Evolutionary conservation across 2,888 invertebrate genomes (phyloP), one percentile per base, ranked within the genome.

Genomic region (Ichneumoninae sp.): DNA sequence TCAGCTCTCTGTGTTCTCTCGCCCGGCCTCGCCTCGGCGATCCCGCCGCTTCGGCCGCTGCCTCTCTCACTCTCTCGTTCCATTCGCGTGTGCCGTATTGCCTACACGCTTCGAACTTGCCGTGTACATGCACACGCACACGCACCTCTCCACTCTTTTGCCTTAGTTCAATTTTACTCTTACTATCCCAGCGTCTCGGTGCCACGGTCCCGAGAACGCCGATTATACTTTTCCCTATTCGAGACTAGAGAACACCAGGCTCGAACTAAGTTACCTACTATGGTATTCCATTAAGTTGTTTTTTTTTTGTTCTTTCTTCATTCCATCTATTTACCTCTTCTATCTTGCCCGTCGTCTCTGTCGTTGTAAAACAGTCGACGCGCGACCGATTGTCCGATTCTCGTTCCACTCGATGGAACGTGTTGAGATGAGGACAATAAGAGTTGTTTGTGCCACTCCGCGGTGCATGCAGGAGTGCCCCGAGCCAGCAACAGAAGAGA

Each of bases 1-100:
- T 86, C 89, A 86, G 71, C 82, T 85, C 86, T 82, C 83, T 47
- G 87, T 86, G 82, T 80, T 80, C 82, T 85, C 86, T 87, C 82
- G 82, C 79, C 81, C 86, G 86, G 86, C 87, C 85, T 86, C 85
- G 87, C 86, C 84, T 85, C 80, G 66, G 62, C 75, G 52, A 54
- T 86, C 81, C 77, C 80, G 47, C 72, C 30, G 62, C 60, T 72
- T 62, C 47, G 57, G 8, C 36, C 69, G 40, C 75, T 70, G 69
- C 22, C 76, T 80, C 79, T 82, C 82, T 68, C 40, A 30, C 76
- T 74, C 76, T 7, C 71, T 76, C 30, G 62, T 60, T 47, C 40
- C 66, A 70, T 77, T 66, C 70, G 57, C 82, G 57, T 71, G 76
- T 69, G 47, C 66, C 52, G 47, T 50, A n/a, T 19, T 33, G 65